Evolutionary conservation across 2,797 vertebrate species (phyloP).

Genomic region (Paedocypris micromegethes): DNA sequence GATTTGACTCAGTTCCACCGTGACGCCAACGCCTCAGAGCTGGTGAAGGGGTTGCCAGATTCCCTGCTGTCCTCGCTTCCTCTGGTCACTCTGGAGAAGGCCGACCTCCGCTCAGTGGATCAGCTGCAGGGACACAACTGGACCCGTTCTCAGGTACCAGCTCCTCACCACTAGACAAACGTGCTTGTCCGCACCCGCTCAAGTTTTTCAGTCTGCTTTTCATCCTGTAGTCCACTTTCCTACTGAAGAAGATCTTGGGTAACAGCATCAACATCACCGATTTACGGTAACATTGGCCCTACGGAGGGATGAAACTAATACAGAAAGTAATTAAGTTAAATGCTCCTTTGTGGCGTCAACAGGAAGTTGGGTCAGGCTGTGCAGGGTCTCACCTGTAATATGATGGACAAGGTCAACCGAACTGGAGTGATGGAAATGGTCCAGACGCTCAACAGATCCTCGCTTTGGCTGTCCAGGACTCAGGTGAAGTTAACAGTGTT

Average conservation of each 20-base stretch:
- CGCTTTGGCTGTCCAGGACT: slow-evolving; percentile 53
- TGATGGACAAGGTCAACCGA: slow-evolving; percentile 50
- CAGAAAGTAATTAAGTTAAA: background rate
- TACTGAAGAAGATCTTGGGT: slow-evolving; percentile 48
- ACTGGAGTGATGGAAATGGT: slow-evolving; percentile 43
- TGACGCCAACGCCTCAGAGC: slow-evolving; percentile 40
- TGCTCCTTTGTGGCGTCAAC: slow-evolving; percentile 10
- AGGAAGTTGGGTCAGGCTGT: slow-evolving; percentile 58
- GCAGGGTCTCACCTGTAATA: slow-evolving; percentile 61
- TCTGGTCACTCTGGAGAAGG: slow-evolving; percentile 52
- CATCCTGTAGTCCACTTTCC: slow-evolving; percentile 45
- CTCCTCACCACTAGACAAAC: background rate
- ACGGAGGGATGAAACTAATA: background rate
- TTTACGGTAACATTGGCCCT: slow-evolving; percentile 44
- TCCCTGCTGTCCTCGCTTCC: slow-evolving; percentile 54
- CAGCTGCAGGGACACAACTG: slow-evolving; percentile 53
- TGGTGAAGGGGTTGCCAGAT: slow-evolving; percentile 51
- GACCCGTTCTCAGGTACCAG: slow-evolving; percentile 59
- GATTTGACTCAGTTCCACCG: slow-evolving; percentile 47
- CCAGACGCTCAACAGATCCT: slow-evolving; percentile 46
- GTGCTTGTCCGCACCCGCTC: background rate
- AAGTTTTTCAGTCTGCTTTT: background rate
- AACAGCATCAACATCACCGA: slow-evolving; percentile 25
- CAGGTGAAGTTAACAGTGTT: slow-evolving; percentile 30
- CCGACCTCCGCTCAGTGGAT: slow-evolving; percentile 51